phyloP scores from a whole-genome alignment of 2,797 vertebrate species.

The Hippopotamyrus pictus region DNA sequence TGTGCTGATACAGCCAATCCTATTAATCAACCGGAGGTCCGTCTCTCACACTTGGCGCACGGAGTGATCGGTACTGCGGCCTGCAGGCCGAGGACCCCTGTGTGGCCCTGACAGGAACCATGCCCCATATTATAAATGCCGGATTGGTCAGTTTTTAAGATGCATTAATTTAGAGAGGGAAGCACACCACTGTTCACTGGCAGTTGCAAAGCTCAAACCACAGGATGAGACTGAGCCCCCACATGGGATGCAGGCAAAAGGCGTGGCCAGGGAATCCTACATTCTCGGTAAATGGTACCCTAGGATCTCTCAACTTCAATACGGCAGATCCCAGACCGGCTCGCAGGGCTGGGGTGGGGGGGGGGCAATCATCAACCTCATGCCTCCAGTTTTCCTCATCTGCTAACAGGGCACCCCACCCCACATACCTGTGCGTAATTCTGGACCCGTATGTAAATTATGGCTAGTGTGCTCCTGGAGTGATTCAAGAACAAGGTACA shows the following conservation, averaged over 20 bases:
- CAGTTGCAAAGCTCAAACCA: not conserved
- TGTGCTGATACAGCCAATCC: slow-evolving; percentile 8
- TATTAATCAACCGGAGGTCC: slow-evolving; percentile 11
- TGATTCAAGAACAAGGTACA: not conserved
- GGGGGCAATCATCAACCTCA: not conserved
- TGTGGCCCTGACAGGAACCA: not conserved
- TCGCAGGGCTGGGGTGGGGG: not conserved
- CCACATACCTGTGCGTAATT: not conserved
- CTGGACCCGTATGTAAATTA: not conserved
- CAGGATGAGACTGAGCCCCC: not conserved
- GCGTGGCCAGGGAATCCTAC: not conserved
- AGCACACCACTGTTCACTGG: not conserved
- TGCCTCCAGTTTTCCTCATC: not conserved
- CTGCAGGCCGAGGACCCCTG: not conserved
- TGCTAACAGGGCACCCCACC: no score
- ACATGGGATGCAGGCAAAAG: not conserved
- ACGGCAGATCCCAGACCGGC: not conserved
- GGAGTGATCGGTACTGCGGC: not conserved
- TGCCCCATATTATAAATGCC: not conserved
- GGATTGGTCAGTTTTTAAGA: not conserved
- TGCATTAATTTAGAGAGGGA: not conserved
- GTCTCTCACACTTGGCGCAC: not conserved
- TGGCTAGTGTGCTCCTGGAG: no score
- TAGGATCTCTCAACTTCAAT: not conserved
- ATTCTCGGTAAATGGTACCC: not conserved